These are phyloP conservation scores for Pseudomyrmex concolor DNA, from an alignment of 1,140 invertebrate species.

Conservation along the genomic window DNA sequence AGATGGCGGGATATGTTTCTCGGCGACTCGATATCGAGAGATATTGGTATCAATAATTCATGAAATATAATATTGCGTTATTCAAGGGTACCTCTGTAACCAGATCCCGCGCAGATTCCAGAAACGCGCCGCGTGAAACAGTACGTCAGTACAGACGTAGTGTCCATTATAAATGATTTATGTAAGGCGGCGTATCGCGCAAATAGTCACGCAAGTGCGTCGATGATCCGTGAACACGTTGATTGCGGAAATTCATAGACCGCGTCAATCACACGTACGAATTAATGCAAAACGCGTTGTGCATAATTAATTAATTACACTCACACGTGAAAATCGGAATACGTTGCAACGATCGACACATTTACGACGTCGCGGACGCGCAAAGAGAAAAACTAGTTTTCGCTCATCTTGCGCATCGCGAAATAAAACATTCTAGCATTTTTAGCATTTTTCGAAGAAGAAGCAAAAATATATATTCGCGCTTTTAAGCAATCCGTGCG, in stretches of 20 bases:
- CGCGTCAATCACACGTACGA: neutral
- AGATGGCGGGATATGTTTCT: neutral
- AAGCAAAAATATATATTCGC: too few species aligned
- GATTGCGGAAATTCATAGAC: constrained; percentile 13
- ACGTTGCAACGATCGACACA: too few species aligned
- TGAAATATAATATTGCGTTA: constrained; percentile 41
- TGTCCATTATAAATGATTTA: constrained; percentile 51
- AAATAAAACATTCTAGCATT: too few species aligned
- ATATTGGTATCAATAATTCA: constrained; percentile 59
- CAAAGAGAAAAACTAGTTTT: too few species aligned
- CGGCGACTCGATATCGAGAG: constrained; percentile 36
- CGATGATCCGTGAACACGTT: constrained; percentile 10
- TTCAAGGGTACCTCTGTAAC: constrained; percentile 43
- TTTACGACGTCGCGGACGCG: too few species aligned
- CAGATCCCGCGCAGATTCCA: constrained; percentile 45
- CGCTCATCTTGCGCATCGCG: too few species aligned
- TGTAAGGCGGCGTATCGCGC: constrained; percentile 31
- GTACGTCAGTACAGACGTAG: constrained; percentile 25
- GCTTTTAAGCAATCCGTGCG: too few species aligned
- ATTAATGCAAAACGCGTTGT: neutral
- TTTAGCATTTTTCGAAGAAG: too few species aligned
- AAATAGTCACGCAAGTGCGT: neutral
- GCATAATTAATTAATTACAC: neutral
- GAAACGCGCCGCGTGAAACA: constrained; percentile 16
- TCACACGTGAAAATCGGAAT: neutral